Evolutionary conservation across 2,797 vertebrate genomes (phyloP).

Genomic region (Sebastes miniatus): DNA sequence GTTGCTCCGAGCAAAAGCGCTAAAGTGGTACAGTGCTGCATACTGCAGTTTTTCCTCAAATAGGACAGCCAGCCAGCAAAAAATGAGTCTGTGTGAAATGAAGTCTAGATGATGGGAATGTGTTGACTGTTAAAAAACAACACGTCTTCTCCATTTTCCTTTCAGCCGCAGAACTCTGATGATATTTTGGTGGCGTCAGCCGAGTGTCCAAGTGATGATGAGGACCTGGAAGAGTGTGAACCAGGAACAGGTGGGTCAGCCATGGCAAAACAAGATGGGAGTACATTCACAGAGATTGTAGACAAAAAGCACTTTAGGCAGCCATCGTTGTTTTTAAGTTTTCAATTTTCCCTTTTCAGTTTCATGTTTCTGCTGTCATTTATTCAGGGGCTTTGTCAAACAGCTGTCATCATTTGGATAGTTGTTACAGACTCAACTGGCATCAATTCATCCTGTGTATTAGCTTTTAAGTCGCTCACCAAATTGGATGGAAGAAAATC

Average conservation of each 20-base stretch:
- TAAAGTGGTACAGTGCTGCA: constrained; percentile 28
- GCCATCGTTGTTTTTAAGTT: constrained; percentile 4
- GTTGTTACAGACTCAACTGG: background rate
- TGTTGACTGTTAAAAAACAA: constrained; percentile 10
- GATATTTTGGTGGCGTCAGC: constrained; percentile 95
- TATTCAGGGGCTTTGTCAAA: constrained; percentile 8
- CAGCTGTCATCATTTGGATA: constrained; percentile 31
- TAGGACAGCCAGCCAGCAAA: constrained; percentile 34
- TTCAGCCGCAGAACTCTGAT: constrained; percentile 89
- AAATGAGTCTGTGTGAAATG: background rate
- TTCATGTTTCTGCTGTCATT: constrained; percentile 8
- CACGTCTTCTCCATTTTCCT: constrained; percentile 8
- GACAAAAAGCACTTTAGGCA: background rate
- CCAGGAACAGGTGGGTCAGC: constrained; percentile 93
- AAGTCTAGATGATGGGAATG: constrained; percentile 4
- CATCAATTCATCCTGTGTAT: constrained; percentile 1
- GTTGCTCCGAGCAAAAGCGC: constrained; percentile 46
- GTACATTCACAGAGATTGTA: background rate
- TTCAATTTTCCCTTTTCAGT: background rate
- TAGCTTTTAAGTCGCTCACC: constrained; percentile 20
- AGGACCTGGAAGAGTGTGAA: constrained; percentile 96
- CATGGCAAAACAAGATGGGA: background rate
- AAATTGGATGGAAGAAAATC: constrained; percentile 25
- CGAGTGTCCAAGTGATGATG: constrained; percentile 95
- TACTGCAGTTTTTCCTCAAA: constrained; percentile 39